Base-by-base conservation (phyloP, 2,113 vertebrate species). In the Nothobranchius kuhntae region DNA sequence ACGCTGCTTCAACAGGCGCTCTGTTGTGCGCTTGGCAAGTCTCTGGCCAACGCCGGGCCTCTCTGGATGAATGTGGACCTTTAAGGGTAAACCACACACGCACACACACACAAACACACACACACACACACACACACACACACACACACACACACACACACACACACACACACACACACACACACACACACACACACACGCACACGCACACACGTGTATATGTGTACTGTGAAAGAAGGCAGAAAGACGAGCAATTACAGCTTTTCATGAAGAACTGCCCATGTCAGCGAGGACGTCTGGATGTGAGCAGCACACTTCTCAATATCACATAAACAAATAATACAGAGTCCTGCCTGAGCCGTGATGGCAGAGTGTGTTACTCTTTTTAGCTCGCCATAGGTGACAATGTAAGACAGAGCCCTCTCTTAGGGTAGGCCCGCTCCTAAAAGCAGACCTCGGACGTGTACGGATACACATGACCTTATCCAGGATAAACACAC, bases 1-100 rank as follows among this genome's bases (percentile, higher is more conserved):
- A 92, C 74, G 65, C 87, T 85, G 83, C 86, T 84, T 58, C 75
- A 92, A 93, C 77, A 85, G 82, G 50, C 60, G 1, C 88, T 90
- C 89, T 92, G 91, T 92, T 92, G 65, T 68, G 38, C 13, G 45
- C 71, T 80, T 76, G 67, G 68, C 26, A 64, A 86, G 86, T 73
- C 82, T 65, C 74, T 69, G 73, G 83, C 79, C 73, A 84, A 77
- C 73, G 14, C 80, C 51, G 80, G 89, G 89, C 87, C 87, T 84
- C 81, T 73, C 63, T 78, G 80, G 77, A 89, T 92, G 87, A 92
- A 91, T 91, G 88, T 84, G 82, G 82, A 89, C 87, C 81, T 92
- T 91, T 86, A 89, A 82, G 78, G 83, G 75, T 55, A 78, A 82
- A 83, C 71, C 82, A 51, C 80, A 81, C 53, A 36, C 26, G 35